Conservation (phyloP, 2,797 vertebrate genomes). For the Cephalopachus bancanus region DNA sequence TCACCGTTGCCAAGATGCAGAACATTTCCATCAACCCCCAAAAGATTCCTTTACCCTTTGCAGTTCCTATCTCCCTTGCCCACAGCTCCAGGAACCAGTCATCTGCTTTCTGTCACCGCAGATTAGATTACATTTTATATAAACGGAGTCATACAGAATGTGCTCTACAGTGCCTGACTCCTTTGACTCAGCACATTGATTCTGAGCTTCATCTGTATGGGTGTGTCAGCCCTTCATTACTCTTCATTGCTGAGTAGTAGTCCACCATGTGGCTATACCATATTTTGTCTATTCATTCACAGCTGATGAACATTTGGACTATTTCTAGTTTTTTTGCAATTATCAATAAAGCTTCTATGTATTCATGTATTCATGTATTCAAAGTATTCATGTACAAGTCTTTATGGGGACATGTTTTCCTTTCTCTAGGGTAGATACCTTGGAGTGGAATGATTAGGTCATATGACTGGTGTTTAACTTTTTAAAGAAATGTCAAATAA, state of each 20-base stretch:
- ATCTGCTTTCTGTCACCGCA: not conserved
- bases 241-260: not conserved
- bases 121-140: not conserved
- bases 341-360: not conserved
- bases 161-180: not conserved
- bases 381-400: not conserved
- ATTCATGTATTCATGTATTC: no score
- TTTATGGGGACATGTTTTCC: slow-evolving; percentile 33
- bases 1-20: not conserved
- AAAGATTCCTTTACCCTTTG: not conserved
- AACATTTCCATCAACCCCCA: not conserved
- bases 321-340: not conserved
- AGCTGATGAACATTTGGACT: slow-evolving; percentile 21
- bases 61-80: not conserved
- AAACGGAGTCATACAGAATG: not conserved
- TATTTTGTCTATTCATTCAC: slow-evolving; percentile 43
- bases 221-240: not conserved
- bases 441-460: not conserved
- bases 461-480: not conserved
- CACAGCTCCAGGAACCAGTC: not conserved
- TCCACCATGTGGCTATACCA: not conserved
- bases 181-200: not conserved
- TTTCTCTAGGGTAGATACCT: slow-evolving; percentile 37
- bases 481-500: not conserved
- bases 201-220: not conserved